Evolutionary conservation across 64 coral and sea anemone species (phyloP).

Genomic region (Stylophora pistillata): DNA sequence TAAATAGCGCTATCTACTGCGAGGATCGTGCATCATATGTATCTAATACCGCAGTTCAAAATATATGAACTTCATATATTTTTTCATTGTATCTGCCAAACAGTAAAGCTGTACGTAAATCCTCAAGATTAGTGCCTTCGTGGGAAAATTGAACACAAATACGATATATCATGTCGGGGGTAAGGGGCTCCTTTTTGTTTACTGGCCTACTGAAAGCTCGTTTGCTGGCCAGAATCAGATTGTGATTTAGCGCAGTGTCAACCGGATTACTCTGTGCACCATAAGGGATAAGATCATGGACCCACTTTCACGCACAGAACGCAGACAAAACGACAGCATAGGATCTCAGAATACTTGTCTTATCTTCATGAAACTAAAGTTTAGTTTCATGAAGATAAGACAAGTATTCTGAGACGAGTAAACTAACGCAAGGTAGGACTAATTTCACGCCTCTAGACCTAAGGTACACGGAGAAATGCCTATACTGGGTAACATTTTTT

Average conservation of each 20-base stretch:
- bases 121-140: background rate
- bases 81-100: too few species aligned
- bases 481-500: background rate
- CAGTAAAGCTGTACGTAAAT: slow-evolving; percentile 36
- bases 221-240: slow-evolving; percentile 12
- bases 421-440: background rate
- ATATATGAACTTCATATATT: too few species aligned
- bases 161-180: background rate
- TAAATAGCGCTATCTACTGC: too few species aligned
- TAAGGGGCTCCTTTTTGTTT: slow-evolving; percentile 39
- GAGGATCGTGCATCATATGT: too few species aligned
- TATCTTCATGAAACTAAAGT: too few species aligned
- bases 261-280: background rate
- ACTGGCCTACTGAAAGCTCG: slow-evolving; percentile 2
- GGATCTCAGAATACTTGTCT: background rate
- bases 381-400: too few species aligned
- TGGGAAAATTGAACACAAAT: slow-evolving; percentile 7
- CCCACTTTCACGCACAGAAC: slow-evolving; percentile 18
- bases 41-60: too few species aligned
- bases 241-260: too few species aligned
- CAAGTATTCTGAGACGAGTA: background rate
- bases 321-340: background rate
- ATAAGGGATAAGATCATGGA: slow-evolving; percentile 16
- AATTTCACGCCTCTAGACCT: background rate
- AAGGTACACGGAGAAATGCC: background rate